Conservation (phyloP, 2,888 invertebrate species). For the Eupithecia abbreviata region DNA sequence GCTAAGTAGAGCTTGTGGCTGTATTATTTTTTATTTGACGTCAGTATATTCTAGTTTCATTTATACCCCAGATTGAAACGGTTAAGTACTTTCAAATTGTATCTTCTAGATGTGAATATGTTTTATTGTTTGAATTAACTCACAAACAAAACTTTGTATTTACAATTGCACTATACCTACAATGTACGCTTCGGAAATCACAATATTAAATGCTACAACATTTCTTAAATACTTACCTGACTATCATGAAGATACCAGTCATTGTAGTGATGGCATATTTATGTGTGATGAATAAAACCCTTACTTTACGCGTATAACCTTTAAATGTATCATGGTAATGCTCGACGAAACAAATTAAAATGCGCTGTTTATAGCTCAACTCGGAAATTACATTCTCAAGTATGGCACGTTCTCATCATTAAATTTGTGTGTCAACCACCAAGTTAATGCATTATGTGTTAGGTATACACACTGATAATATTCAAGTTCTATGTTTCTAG, state of each 20-base stretch:
- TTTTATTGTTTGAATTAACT: background rate
- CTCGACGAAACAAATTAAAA: constrained; percentile 55
- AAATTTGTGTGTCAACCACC: constrained; percentile 29
- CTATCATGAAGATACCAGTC: constrained; percentile 32
- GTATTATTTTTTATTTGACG: background rate
- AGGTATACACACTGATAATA: background rate
- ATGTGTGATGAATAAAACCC: constrained; percentile 54
- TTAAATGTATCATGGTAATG: constrained; percentile 58
- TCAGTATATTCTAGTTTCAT: background rate
- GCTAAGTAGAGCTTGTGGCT: no score
- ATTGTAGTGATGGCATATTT: constrained; percentile 48
- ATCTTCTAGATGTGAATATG: background rate
- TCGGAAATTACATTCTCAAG: constrained; percentile 44
- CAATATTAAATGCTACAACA: constrained; percentile 24
- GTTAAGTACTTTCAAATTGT: background rate
- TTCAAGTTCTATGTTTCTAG: constrained; percentile 1
- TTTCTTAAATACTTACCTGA: constrained; percentile 28
- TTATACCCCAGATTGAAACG: background rate
- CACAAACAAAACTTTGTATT: background rate
- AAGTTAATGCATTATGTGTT: constrained; percentile 11
- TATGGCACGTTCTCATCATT: constrained; percentile 24
- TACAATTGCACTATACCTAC: background rate
- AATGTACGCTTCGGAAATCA: constrained; percentile 19
- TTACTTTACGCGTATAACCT: constrained; percentile 50
- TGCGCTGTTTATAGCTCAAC: constrained; percentile 54